Percentiles rank a stretch among this genome's conserved stretches.
Evolutionary conservation across 2,888 invertebrate species (phyloP).

Genomic region (Cryptus armator): DNA sequence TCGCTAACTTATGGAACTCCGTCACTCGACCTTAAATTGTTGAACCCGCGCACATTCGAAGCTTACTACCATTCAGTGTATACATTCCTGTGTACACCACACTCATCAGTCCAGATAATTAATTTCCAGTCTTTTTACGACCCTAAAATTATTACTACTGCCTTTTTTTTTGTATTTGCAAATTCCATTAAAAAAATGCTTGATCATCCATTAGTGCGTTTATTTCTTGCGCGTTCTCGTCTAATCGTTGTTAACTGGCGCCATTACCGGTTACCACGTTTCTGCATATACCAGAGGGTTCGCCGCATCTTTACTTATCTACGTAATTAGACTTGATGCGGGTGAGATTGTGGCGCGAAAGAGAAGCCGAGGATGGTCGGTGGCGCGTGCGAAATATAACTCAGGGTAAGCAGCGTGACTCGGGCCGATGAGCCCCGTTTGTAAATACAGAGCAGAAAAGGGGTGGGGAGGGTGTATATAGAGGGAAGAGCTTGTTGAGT

Average conservation of each 20-base stretch:
- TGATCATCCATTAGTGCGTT: slow-evolving; percentile 52
- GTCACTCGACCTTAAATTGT: slow-evolving; percentile 66
- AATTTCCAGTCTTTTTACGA: slow-evolving; percentile 3
- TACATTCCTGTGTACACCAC: background rate
- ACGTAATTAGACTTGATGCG: slow-evolving; percentile 69
- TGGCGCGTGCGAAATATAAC: slow-evolving; percentile 62
- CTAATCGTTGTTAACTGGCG: slow-evolving; percentile 65
- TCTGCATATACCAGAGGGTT: slow-evolving; percentile 50
- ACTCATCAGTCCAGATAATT: background rate
- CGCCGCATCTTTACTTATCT: slow-evolving; percentile 66
- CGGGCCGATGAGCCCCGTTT: slow-evolving; percentile 61
- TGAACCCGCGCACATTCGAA: slow-evolving; percentile 59
- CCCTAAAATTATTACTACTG: background rate
- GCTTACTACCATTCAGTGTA: slow-evolving; percentile 9
- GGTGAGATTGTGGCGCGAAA: slow-evolving; percentile 64
- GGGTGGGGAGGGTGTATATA: slow-evolving; percentile 1
- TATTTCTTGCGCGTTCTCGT: slow-evolving; percentile 38
- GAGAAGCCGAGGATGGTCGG: slow-evolving; percentile 36
- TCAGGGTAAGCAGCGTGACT: slow-evolving; percentile 55
- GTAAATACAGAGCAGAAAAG: slow-evolving; percentile 61
- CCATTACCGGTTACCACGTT: slow-evolving; percentile 62
- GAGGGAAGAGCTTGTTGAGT: slow-evolving; percentile 47
- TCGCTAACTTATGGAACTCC: slow-evolving; percentile 72
- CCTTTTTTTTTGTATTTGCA: background rate
- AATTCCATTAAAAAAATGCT: slow-evolving; percentile 18